Evolutionary conservation across 2,113 vertebrate species (phyloP).

Genomic region (Beaufortia kweichowensis): DNA sequence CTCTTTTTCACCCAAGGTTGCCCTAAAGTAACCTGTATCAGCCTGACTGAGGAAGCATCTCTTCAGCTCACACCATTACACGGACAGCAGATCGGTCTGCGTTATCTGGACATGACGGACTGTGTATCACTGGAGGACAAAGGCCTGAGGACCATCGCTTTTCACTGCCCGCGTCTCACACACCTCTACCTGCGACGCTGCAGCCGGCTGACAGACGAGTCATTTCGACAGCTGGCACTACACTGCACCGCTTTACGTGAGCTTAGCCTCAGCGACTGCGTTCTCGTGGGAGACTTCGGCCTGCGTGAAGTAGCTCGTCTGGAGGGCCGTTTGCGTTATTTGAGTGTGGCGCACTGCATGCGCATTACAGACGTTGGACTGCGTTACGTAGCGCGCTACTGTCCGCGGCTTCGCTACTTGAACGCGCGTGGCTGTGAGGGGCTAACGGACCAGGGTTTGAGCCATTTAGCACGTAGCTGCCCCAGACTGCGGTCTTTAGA

Average conservation of each 20-base stretch:
- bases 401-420: conserved; percentile 94
- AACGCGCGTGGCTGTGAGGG: conserved; percentile 96
- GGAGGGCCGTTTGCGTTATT: conserved; percentile 91
- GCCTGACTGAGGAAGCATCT: conserved; percentile 88
- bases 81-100: conserved; percentile 95
- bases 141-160: conserved; percentile 92
- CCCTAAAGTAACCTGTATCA: conserved; percentile 98
- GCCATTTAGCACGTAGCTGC: conserved; percentile 94
- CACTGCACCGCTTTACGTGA: conserved; percentile 89
- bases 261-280: conserved; percentile 96
- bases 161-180: conserved; percentile 94
- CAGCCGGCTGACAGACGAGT: conserved; percentile 89
- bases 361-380: conserved; percentile 95
- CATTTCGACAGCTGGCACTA: conserved; percentile 90
- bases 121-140: conserved; percentile 95
- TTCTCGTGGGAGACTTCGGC: conserved; percentile 91
- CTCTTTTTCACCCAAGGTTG: conserved; percentile 76
- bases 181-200: conserved; percentile 98
- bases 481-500: conserved; percentile 92
- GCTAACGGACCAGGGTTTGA: conserved; percentile 93
- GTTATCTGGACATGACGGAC: conserved; percentile 96
- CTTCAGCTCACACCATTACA: conserved; percentile 89
- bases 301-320: conserved; percentile 93
- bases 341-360: conserved; percentile 94
- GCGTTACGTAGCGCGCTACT: conserved; percentile 96